phyloP scores from a whole-genome alignment of 2,113 vertebrate species.

The Pyrgilauda ruficollis region DNA sequence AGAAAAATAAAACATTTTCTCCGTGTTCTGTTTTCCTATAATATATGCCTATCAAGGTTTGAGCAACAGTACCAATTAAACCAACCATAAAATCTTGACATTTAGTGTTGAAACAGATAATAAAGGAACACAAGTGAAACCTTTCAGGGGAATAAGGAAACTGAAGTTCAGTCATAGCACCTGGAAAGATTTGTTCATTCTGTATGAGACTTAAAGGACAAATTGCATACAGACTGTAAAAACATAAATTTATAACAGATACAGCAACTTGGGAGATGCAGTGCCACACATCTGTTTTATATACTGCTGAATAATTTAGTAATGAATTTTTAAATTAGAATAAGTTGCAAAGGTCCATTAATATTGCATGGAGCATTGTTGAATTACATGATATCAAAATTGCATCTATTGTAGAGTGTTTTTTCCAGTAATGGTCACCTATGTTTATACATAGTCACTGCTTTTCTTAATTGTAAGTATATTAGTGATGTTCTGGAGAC shows the following conservation, averaged over 20 bases:
- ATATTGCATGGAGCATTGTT: constrained; percentile 68
- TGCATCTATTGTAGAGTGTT: constrained; percentile 3
- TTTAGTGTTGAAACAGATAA: constrained; percentile 19
- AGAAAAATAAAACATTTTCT: neutral
- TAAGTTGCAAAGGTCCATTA: constrained; percentile 52
- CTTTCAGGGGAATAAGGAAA: neutral
- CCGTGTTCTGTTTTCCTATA: neutral
- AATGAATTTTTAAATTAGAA: constrained; percentile 69
- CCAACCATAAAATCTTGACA: constrained; percentile 6
- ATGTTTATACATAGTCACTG: neutral
- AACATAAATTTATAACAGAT: neutral
- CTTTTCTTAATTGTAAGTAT: neutral
- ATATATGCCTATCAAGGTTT: neutral
- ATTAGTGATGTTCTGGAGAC: neutral
- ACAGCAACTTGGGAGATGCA: constrained; percentile 19
- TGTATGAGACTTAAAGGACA: neutral
- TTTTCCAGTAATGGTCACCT: constrained; percentile 22
- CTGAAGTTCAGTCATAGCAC: constrained; percentile 27
- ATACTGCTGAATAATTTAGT: constrained; percentile 73
- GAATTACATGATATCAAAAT: constrained; percentile 55
- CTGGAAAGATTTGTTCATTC: neutral
- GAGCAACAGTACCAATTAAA: constrained; percentile 32
- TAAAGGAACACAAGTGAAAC: neutral
- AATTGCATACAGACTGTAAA: neutral
- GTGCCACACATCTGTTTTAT: constrained; percentile 63